Conservation (phyloP, 2,888 invertebrate genomes). For the Theristus sp. region DNA sequence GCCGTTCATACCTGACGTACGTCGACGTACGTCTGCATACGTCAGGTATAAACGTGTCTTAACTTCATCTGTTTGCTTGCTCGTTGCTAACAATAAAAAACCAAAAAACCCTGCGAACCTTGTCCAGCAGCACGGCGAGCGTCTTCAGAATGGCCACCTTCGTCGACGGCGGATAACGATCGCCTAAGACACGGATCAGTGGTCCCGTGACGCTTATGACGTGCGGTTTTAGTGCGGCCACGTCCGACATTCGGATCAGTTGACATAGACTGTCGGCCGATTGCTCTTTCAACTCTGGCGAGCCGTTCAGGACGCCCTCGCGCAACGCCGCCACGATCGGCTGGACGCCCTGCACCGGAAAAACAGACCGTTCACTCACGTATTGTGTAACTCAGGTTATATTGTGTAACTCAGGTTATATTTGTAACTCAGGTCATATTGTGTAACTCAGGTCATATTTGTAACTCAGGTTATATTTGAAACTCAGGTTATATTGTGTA, state of each 20-base stretch:
- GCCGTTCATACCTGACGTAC: too few species aligned
- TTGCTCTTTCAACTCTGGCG: slow-evolving; percentile 83
- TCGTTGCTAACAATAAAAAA: neutral
- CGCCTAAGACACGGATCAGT: slow-evolving; percentile 79
- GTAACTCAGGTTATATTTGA: too few species aligned
- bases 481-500: too few species aligned
- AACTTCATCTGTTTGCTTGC: too few species aligned
- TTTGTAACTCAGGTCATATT: too few species aligned
- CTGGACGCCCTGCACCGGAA: slow-evolving; percentile 61
- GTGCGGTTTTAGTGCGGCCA: slow-evolving; percentile 41
- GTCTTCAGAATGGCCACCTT: slow-evolving; percentile 91
- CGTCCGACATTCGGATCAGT: slow-evolving; percentile 44
- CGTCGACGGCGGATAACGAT: slow-evolving; percentile 69
- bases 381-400: too few species aligned
- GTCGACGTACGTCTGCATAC: too few species aligned
- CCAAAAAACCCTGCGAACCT: slow-evolving; percentile 48
- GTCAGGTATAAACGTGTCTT: too few species aligned
- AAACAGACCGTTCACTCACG: too few species aligned
- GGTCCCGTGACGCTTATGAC: slow-evolving; percentile 95
- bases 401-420: too few species aligned
- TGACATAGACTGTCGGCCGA: slow-evolving; percentile 75
- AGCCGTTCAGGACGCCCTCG: slow-evolving; percentile 82
- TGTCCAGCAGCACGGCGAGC: slow-evolving; percentile 67
- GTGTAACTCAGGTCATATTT: too few species aligned
- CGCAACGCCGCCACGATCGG: slow-evolving; percentile 84